These are phyloP conservation scores for Parascotia fuliginaria DNA, from an alignment of 2,888 invertebrate genomes.

Conservation along the genomic window DNA sequence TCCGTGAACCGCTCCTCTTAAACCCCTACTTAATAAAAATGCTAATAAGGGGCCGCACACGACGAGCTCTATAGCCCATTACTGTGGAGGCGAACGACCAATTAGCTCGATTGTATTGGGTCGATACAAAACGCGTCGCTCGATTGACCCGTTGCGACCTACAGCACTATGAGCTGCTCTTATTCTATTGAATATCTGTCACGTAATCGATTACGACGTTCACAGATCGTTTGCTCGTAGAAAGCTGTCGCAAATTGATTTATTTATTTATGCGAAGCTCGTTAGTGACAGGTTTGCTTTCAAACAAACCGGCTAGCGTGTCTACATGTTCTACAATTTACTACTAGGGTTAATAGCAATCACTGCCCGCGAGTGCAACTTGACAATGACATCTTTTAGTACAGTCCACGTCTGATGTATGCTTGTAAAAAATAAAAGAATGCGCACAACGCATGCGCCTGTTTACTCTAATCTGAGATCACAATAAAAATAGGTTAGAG, in stretches of 20 bases:
- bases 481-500: conserved; percentile 70
- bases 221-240: conserved; percentile 17
- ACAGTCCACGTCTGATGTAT: conserved; percentile 47
- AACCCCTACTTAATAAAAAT: conserved; percentile 33
- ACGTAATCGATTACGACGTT: conserved; percentile 43
- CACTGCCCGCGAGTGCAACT: conserved; percentile 18
- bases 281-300: conserved; percentile 37
- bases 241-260: conserved; percentile 32
- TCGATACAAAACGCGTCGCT: conserved; percentile 50
- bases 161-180: conserved; percentile 35
- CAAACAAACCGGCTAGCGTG: conserved; percentile 40
- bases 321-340: conserved; percentile 13
- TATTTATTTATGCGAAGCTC: conserved; percentile 42
- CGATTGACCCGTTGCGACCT: conserved; percentile 62
- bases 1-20: conserved; percentile 8
- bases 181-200: conserved; percentile 46
- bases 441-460: conserved; percentile 57
- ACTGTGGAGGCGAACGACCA: conserved; percentile 52
- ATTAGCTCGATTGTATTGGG: conserved; percentile 61
- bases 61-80: conserved; percentile 40
- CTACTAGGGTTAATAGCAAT: conserved; percentile 29
- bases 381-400: conserved; percentile 35
- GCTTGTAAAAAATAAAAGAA: conserved; percentile 42
- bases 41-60: conserved; percentile 43
- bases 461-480: conserved; percentile 65